A percentile compares a stretch with the other conserved stretches of the same genome.
phyloP scores from a whole-genome alignment of 2,888 invertebrate species.

The Caradrina clavipalpis region DNA sequence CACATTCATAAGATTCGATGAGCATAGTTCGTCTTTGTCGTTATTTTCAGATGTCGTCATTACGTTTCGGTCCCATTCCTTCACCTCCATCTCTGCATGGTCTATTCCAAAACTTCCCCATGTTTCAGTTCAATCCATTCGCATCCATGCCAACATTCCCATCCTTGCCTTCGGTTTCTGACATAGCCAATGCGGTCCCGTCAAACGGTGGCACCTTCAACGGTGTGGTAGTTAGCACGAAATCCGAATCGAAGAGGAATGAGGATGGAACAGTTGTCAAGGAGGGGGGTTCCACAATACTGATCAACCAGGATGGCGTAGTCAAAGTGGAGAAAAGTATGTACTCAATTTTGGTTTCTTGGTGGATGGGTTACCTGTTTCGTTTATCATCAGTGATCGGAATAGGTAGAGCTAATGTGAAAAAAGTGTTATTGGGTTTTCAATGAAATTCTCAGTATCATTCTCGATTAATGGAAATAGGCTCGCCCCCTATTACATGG shows the following conservation, averaged over 20 bases:
- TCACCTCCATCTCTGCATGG: conserved; percentile 8
- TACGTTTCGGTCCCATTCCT: conserved; percentile 38
- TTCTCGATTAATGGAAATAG: too few relatives aligned
- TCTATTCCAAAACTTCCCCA: conserved; percentile 19
- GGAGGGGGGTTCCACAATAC: conserved; percentile 24
- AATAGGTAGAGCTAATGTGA: too few relatives aligned
- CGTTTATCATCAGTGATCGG: too few relatives aligned
- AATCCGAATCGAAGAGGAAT: not conserved
- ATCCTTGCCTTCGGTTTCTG: conserved; percentile 59
- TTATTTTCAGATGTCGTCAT: conserved; percentile 58
- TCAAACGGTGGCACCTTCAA: conserved; percentile 64
- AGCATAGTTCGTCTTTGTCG: conserved; percentile 74
- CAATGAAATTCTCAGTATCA: too few relatives aligned
- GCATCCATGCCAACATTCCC: conserved; percentile 57
- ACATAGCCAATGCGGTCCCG: conserved; percentile 65
- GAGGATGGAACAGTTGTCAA: conserved; percentile 37
- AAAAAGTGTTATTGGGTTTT: too few relatives aligned
- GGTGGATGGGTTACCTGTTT: not conserved
- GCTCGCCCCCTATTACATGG: too few relatives aligned
- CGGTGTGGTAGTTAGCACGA: conserved; percentile 65
- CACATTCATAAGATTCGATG: conserved; percentile 17
- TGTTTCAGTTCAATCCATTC: conserved; percentile 7
- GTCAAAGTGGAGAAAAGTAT: conserved; percentile 47
- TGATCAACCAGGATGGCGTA: conserved; percentile 50
- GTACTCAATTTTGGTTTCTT: conserved; percentile 20